Percentiles rank a stretch among this genome's conserved stretches.
phyloP scores from a whole-genome alignment of 1,140 invertebrate species.

The Geopemphigus sp. region DNA sequence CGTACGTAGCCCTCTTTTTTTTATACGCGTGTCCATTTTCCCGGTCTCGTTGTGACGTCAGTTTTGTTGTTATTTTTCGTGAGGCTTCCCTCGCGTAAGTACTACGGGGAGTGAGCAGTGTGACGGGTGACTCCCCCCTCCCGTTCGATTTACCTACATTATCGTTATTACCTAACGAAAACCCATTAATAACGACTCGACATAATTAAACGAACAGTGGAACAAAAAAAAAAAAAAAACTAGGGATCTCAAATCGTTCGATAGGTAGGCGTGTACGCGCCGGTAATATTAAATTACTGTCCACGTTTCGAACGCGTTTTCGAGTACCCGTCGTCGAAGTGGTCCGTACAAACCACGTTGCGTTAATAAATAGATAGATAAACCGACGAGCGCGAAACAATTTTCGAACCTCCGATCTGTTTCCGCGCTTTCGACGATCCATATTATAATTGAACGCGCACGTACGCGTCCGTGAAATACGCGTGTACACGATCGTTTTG shows the following conservation, averaged over 20 bases:
- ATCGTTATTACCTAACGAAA: slow-evolving; percentile 17
- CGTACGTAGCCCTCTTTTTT: neutral
- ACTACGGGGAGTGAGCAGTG: neutral
- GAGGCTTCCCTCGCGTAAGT: neutral
- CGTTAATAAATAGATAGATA: too few relatives aligned
- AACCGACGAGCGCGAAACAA: too few relatives aligned
- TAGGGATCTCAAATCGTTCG: neutral
- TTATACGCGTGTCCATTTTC: neutral
- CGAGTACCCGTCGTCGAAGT: too few relatives aligned
- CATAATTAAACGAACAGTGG: neutral
- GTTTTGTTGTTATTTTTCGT: slow-evolving; percentile 21
- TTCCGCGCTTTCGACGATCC: too few relatives aligned
- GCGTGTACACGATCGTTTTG: too few relatives aligned
- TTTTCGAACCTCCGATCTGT: too few relatives aligned
- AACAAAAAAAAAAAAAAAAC: neutral
- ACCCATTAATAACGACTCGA: slow-evolving; percentile 2
- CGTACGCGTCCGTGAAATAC: too few relatives aligned
- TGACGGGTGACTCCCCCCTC: neutral
- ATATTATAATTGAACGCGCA: too few relatives aligned
- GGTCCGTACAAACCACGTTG: too few relatives aligned
- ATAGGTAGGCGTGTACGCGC: too few relatives aligned
- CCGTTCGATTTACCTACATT: neutral
- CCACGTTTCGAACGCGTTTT: neutral
- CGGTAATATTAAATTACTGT: neutral
- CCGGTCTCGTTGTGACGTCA: slow-evolving; percentile 17